Evolutionary conservation across 1,140 invertebrate genomes (phyloP).

Genomic region (Luehdorfia chinensis): DNA sequence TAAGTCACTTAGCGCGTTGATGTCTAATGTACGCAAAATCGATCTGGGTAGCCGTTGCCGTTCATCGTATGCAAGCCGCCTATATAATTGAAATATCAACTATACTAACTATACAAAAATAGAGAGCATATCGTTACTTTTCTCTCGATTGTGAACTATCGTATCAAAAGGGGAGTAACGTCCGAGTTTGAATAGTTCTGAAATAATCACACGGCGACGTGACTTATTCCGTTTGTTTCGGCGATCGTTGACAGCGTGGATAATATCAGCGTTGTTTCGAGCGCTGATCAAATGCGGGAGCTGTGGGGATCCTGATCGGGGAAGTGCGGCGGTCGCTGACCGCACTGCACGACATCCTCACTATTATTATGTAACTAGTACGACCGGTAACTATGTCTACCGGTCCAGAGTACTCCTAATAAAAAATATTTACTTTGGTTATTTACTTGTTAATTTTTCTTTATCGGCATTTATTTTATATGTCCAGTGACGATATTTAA

Average conservation of each 20-base stretch:
- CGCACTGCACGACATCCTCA: slow-evolving; percentile 41
- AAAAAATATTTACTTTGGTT: too few species aligned
- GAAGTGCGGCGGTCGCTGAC: slow-evolving; percentile 38
- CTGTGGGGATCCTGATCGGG: slow-evolving; percentile 32
- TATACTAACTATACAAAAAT: neutral
- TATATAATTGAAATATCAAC: too few species aligned
- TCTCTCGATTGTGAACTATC: slow-evolving; percentile 32
- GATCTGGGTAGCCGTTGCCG: too few species aligned
- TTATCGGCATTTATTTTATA: too few species aligned
- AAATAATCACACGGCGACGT: slow-evolving; percentile 36
- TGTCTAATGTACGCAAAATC: slow-evolving; percentile 38
- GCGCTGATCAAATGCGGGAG: slow-evolving; percentile 35
- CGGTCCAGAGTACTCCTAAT: too few species aligned
- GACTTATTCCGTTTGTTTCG: slow-evolving; percentile 35
- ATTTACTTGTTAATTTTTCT: too few species aligned
- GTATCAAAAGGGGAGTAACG: slow-evolving; percentile 40
- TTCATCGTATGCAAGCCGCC: too few species aligned
- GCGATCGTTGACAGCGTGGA: slow-evolving; percentile 45
- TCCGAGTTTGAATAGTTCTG: slow-evolving; percentile 32
- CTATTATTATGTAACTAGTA: slow-evolving; percentile 40
- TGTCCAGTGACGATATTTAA: too few species aligned
- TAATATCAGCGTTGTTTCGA: slow-evolving; percentile 41
- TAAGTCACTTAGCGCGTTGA: slow-evolving; percentile 37
- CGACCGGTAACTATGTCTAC: slow-evolving; percentile 6
- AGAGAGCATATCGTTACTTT: slow-evolving; percentile 1